These are phyloP conservation scores for Troides helena DNA, from an alignment of 2,888 invertebrate genomes.

Conservation along the genomic window DNA sequence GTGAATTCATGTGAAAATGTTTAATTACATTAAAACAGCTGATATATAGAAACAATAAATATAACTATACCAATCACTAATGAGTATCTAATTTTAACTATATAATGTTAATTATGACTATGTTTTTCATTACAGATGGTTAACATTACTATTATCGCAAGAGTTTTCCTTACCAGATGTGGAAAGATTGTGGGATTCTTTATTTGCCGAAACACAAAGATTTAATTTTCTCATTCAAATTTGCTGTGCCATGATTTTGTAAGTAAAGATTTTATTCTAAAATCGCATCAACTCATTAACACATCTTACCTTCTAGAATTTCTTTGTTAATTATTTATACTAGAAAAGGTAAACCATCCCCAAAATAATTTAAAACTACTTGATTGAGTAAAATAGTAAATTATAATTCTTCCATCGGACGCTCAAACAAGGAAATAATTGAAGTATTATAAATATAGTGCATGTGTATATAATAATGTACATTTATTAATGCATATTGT, in stretches of 20 bases:
- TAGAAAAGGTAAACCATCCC: too few relatives aligned
- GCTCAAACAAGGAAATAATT: too few relatives aligned
- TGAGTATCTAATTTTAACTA: background rate
- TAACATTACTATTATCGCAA: slow-evolving; percentile 96
- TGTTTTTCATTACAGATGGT: slow-evolving; percentile 85
- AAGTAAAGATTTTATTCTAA: slow-evolving; percentile 71
- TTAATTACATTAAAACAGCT: too few relatives aligned
- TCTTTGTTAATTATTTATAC: too few relatives aligned
- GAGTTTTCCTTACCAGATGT: slow-evolving; percentile 99
- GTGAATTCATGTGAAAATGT: too few relatives aligned
- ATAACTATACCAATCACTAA: background rate
- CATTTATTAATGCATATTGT: slow-evolving; percentile 9
- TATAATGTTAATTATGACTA: background rate
- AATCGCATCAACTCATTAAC: background rate
- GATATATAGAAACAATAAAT: background rate
- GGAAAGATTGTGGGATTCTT: slow-evolving; percentile 97
- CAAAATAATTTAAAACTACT: too few relatives aligned
- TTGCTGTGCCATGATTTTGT: slow-evolving; percentile 99
- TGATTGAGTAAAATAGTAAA: too few relatives aligned
- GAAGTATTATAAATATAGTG: background rate
- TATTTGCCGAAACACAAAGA: slow-evolving; percentile 93
- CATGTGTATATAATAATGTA: background rate
- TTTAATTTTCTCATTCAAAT: slow-evolving; percentile 95
- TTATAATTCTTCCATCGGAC: too few relatives aligned
- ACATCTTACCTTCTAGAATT: too few relatives aligned